These are phyloP conservation scores for Branchellion lobata DNA, from an alignment of 2,888 invertebrate genomes.

Conservation along the genomic window DNA sequence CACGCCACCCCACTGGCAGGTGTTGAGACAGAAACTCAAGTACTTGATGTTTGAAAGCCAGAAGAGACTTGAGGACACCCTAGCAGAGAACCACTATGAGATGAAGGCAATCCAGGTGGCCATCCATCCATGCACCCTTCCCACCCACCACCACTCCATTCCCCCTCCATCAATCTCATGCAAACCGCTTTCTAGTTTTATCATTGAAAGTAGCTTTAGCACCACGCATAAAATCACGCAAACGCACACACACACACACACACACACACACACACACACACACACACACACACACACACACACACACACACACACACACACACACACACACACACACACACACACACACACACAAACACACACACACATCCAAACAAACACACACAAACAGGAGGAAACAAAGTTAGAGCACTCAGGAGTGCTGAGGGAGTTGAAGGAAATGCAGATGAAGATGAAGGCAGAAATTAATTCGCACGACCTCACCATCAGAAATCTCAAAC, in stretches of 20 bases:
- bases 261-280: too few species aligned
- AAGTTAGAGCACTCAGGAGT: slow-evolving; percentile 5
- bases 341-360: too few species aligned
- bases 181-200: too few species aligned
- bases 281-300: too few species aligned
- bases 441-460: slow-evolving; percentile 5
- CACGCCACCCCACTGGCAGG: neutral
- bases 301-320: too few species aligned
- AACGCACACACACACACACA: too few species aligned
- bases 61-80: slow-evolving; percentile 34
- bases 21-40: slow-evolving; percentile 40
- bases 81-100: slow-evolving; percentile 7
- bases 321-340: too few species aligned
- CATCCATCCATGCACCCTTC: too few species aligned
- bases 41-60: slow-evolving; percentile 41
- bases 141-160: too few species aligned
- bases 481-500: slow-evolving; percentile 25
- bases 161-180: too few species aligned
- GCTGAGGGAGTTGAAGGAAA: slow-evolving; percentile 19
- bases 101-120: slow-evolving; percentile 29
- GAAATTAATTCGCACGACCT: slow-evolving; percentile 16
- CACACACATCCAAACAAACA: neutral
- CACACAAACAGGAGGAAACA: slow-evolving; percentile 11
- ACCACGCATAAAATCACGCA: too few species aligned
- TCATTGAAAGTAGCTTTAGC: too few species aligned